A percentile compares a stretch with the other conserved stretches of the same genome.
phyloP scores from a whole-genome alignment of 2,888 invertebrate genomes.

The Agrochola lychnidis region DNA sequence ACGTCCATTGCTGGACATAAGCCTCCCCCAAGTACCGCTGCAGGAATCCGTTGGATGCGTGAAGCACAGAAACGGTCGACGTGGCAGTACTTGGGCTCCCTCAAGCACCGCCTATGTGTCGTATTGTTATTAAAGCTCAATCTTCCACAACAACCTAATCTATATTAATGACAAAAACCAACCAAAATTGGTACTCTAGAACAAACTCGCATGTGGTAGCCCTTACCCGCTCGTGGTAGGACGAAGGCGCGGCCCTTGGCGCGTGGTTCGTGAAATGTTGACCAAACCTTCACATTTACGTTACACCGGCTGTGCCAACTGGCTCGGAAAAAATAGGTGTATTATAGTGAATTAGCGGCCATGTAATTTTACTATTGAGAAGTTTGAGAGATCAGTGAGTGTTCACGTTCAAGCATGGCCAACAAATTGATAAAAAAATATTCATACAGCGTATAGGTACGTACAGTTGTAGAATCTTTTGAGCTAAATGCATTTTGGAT shows the following conservation, averaged over 20 bases:
- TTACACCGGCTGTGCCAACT: conserved; percentile 3
- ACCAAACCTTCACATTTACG: conserved; percentile 67
- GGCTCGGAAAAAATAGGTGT: conserved; percentile 39
- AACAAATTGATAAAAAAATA: conserved; percentile 10
- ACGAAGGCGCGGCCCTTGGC: conserved; percentile 51
- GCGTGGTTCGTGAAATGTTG: conserved; percentile 65
- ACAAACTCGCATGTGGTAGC: conserved; percentile 10
- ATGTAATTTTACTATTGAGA: not conserved
- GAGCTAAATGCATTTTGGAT: not conserved
- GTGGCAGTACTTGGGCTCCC: too few relatives aligned
- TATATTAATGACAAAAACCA: not conserved
- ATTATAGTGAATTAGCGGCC: not conserved
- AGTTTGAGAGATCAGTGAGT: conserved; percentile 23
- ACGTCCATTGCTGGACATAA: too few relatives aligned
- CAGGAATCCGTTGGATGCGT: too few relatives aligned
- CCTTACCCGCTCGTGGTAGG: conserved; percentile 25
- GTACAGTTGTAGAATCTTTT: not conserved
- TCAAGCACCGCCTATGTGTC: too few relatives aligned
- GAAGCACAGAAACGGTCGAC: too few relatives aligned
- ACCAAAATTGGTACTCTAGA: not conserved
- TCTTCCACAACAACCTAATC: not conserved
- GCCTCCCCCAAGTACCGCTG: too few relatives aligned
- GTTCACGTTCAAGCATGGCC: conserved; percentile 16
- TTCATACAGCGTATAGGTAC: not conserved
- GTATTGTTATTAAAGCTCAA: too few relatives aligned